These are phyloP conservation scores for Paratilapia polleni DNA, from an alignment of 2,113 vertebrate species.

Conservation along the genomic window DNA sequence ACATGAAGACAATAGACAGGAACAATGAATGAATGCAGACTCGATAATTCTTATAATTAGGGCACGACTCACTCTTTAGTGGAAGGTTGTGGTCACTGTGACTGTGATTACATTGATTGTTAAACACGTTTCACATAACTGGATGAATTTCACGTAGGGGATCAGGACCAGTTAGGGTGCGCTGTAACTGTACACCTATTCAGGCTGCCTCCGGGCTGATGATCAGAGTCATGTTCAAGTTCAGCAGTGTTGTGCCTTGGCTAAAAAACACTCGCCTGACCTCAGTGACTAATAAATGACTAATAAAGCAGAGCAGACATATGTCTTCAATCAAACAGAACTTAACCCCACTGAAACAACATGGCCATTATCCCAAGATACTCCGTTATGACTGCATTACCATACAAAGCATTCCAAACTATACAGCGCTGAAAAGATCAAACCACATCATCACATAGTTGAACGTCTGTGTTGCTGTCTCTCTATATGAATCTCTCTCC, in stretches of 20 bases:
- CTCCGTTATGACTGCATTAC: constrained; percentile 61
- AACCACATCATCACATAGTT: constrained; percentile 59
- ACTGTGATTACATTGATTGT: constrained; percentile 56
- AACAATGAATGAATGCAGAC: constrained; percentile 45
- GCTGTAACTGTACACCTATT: constrained; percentile 57
- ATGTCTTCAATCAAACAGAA: constrained; percentile 70
- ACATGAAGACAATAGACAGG: constrained; percentile 54
- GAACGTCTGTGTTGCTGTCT: constrained; percentile 47
- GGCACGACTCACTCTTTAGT: constrained; percentile 19
- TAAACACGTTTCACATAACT: constrained; percentile 44
- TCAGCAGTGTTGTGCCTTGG: constrained; percentile 67
- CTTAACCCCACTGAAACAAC: constrained; percentile 62
- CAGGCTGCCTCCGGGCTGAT: constrained; percentile 49
- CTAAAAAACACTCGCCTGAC: constrained; percentile 62
- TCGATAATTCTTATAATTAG: constrained; percentile 51
- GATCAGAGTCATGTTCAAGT: constrained; percentile 63
- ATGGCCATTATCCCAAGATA: constrained; percentile 59
- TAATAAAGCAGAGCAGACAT: constrained; percentile 73
- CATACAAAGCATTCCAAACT: constrained; percentile 61
- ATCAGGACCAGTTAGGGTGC: constrained; percentile 34
- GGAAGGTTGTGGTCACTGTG: constrained; percentile 45
- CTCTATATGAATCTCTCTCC: constrained; percentile 38
- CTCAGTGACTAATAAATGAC: constrained; percentile 75
- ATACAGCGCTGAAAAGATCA: constrained; percentile 55
- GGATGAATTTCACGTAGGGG: constrained; percentile 35